Conservation (phyloP, 2,113 vertebrate genomes). For the Rhabdomys dilectus region DNA sequence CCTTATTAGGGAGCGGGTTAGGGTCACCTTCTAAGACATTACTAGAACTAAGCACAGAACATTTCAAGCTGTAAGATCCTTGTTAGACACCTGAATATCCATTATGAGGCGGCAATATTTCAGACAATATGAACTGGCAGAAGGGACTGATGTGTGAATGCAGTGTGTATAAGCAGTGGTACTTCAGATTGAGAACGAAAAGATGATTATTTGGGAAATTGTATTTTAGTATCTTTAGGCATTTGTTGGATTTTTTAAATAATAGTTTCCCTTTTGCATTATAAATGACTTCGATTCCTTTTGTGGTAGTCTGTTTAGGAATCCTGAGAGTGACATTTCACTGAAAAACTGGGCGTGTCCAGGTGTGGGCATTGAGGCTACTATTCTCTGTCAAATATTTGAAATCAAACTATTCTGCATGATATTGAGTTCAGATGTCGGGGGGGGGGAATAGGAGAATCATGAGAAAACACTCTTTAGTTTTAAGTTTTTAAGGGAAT, state of each 20-base stretch:
- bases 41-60: no score
- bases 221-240: no score
- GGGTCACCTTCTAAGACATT: accelerated
- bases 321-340: background rate
- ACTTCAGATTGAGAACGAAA: background rate
- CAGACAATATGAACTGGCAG: accelerated
- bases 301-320: background rate
- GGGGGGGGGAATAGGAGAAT: background rate
- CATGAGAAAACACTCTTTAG: background rate
- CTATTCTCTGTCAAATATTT: background rate
- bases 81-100: no score
- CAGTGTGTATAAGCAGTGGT: no score
- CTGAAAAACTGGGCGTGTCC: background rate
- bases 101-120: background rate
- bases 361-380: background rate
- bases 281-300: background rate
- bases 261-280: background rate
- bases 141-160: background rate
- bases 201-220: accelerated
- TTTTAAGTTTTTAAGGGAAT: background rate
- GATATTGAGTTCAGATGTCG: background rate
- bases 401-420: background rate
- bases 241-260: background rate
- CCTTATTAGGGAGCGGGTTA: background rate
- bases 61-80: background rate